A percentile compares a stretch with the other conserved stretches of the same genome.
These are phyloP conservation scores for Torymus texanus DNA, from an alignment of 2,888 invertebrate species.

Conservation along the genomic window DNA sequence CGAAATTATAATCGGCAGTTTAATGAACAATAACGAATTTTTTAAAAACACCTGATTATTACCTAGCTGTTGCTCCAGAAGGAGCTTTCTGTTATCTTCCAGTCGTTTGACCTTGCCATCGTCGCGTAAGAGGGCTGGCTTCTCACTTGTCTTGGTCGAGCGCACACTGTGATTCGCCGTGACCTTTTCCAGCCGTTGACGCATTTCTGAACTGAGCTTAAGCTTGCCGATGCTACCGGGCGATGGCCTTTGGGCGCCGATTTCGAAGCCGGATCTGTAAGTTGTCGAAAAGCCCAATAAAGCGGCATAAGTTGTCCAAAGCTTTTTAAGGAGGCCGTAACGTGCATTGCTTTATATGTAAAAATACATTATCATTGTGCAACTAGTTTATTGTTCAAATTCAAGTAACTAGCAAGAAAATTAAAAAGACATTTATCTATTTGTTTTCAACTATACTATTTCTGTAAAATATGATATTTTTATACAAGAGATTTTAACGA, in stretches of 20 bases:
- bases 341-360: background rate
- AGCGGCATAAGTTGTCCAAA: background rate
- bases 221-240: constrained; percentile 94
- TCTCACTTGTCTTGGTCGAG: constrained; percentile 85
- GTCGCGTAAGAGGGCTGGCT: constrained; percentile 79
- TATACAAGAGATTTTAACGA: too few species aligned
- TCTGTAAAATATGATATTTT: too few species aligned
- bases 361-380: too few species aligned
- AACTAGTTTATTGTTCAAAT: too few species aligned
- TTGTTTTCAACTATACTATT: too few species aligned
- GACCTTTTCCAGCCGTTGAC: constrained; percentile 90
- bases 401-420: too few species aligned
- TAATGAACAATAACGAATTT: too few species aligned
- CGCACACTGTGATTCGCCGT: constrained; percentile 92
- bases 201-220: constrained; percentile 93
- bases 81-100: constrained; percentile 89
- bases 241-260: constrained; percentile 87
- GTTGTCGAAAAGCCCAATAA: constrained; percentile 35
- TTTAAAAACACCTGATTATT: constrained; percentile 44
- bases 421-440: too few species aligned
- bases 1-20: too few species aligned
- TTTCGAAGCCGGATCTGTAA: constrained; percentile 81
- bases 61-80: constrained; percentile 90
- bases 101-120: constrained; percentile 83
- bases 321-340: constrained; percentile 30